Evolutionary conservation across 1,140 invertebrate species (phyloP).

Genomic region (Trinorchestia longiramus): DNA sequence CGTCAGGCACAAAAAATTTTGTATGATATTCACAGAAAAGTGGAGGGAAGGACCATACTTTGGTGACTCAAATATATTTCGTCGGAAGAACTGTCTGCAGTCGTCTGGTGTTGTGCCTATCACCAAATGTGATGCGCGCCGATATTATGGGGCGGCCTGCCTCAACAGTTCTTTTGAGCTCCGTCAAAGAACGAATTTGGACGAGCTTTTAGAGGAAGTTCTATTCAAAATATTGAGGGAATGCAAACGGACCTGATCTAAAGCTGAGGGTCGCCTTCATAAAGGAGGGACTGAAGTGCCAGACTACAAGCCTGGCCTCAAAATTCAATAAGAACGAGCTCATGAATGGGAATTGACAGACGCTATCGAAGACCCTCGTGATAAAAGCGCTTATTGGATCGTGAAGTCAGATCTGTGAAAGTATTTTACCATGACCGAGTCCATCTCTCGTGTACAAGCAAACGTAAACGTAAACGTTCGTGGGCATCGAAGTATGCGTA

Average conservation of each 20-base stretch:
- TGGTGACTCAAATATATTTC: background rate
- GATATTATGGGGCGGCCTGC: background rate
- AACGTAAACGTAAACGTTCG: background rate
- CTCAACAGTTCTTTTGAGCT: constrained; percentile 38
- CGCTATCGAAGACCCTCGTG: background rate
- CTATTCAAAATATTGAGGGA: constrained; percentile 53
- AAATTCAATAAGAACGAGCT: constrained; percentile 12
- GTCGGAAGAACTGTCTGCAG: background rate
- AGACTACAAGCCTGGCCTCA: constrained; percentile 12
- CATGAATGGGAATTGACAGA: constrained; percentile 9
- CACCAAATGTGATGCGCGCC: background rate
- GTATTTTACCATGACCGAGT: background rate
- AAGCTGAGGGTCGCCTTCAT: constrained; percentile 18
- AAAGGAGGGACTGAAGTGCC: constrained; percentile 18
- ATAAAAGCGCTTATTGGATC: constrained; percentile 2
- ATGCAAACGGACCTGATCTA: constrained; percentile 28
- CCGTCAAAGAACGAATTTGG: constrained; percentile 32
- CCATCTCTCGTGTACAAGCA: background rate
- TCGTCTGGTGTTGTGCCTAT: background rate
- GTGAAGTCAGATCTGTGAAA: background rate
- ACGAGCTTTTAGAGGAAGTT: constrained; percentile 50
- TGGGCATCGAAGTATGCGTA: background rate
- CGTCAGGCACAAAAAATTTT: background rate
- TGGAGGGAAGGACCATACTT: background rate
- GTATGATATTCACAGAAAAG: background rate